Conservation (phyloP, 2,888 invertebrate genomes). For the Epistrophe grossulariae region DNA sequence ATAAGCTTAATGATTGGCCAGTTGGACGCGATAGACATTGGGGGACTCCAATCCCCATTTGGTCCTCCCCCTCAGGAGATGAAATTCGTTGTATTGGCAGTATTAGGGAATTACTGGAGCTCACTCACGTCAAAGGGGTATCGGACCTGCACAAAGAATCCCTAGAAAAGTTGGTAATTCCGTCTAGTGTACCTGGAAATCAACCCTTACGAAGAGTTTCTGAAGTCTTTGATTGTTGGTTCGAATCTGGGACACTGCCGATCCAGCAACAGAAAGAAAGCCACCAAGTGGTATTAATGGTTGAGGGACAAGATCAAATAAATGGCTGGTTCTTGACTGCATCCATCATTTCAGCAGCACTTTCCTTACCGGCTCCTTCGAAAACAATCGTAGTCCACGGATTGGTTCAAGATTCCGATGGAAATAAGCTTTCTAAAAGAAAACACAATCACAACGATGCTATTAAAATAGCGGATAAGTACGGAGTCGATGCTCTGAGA, state of each 20-base stretch:
- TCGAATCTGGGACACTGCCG: slow-evolving; percentile 98
- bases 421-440: slow-evolving; percentile 98
- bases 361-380: slow-evolving; percentile 96
- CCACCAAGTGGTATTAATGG: slow-evolving; percentile 96
- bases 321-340: slow-evolving; percentile 98
- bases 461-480: slow-evolving; percentile 92
- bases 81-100: slow-evolving; percentile 96
- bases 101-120: slow-evolving; percentile 91
- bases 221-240: slow-evolving; percentile 99
- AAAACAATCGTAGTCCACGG: slow-evolving; percentile 97
- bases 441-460: slow-evolving; percentile 99
- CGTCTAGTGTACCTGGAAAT: slow-evolving; percentile 92
- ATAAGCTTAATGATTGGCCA: slow-evolving; percentile 98
- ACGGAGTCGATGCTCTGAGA: slow-evolving; percentile 96
- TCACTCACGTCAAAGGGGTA: slow-evolving; percentile 90
- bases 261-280: slow-evolving; percentile 96
- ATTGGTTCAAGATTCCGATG: slow-evolving; percentile 94
- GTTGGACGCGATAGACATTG: slow-evolving; percentile 97
- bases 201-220: slow-evolving; percentile 92
- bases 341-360: slow-evolving; percentile 94
- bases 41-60: slow-evolving; percentile 98
- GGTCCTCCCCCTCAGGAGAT: slow-evolving; percentile 94
- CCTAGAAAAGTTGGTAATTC: slow-evolving; percentile 95
- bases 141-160: slow-evolving; percentile 96
- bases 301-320: slow-evolving; percentile 98